A percentile compares a stretch with the other conserved stretches of the same genome.
Conservation (phyloP, 2,113 vertebrate genomes). For the Scatophagus argus region DNA sequence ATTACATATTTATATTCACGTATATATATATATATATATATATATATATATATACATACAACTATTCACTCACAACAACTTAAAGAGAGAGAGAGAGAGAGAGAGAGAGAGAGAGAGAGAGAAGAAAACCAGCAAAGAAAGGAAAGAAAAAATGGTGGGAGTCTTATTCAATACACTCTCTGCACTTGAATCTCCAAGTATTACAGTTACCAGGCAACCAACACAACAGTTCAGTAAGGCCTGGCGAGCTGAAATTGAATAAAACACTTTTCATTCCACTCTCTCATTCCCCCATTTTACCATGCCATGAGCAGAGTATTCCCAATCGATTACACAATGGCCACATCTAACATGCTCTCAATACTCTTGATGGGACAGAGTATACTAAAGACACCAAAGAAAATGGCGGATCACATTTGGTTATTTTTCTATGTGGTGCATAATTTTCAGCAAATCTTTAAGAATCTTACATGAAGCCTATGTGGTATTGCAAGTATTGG, state of each 20-base stretch:
- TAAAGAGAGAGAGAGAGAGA: neutral
- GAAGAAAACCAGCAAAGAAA: conserved; percentile 22
- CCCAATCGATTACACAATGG: conserved; percentile 58
- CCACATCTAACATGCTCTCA: conserved; percentile 32
- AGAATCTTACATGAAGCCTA: neutral
- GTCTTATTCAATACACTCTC: conserved; percentile 46
- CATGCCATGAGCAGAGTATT: conserved; percentile 62
- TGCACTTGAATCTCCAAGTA: conserved; percentile 56
- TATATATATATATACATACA: no score
- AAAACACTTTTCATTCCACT: conserved; percentile 73
- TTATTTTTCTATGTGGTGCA: neutral
- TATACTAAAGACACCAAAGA: conserved; percentile 8
- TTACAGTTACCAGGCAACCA: conserved; percentile 79
- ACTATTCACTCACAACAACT: conserved; percentile 16
- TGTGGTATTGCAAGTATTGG: neutral
- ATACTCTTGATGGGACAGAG: conserved; percentile 37
- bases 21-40: no score
- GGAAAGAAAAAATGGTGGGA: conserved; percentile 45
- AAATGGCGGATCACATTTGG: conserved; percentile 10
- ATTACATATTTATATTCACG: no score
- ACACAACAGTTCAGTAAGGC: conserved; percentile 72
- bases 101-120: conserved; percentile 9
- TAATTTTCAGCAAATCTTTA: no score
- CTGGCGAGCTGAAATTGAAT: conserved; percentile 71
- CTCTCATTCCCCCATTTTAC: conserved; percentile 55